Evolutionary conservation across 2,888 invertebrate genomes (phyloP), one percentile per base, ranked within the genome.

Genomic region (Synergus umbraculus): DNA sequence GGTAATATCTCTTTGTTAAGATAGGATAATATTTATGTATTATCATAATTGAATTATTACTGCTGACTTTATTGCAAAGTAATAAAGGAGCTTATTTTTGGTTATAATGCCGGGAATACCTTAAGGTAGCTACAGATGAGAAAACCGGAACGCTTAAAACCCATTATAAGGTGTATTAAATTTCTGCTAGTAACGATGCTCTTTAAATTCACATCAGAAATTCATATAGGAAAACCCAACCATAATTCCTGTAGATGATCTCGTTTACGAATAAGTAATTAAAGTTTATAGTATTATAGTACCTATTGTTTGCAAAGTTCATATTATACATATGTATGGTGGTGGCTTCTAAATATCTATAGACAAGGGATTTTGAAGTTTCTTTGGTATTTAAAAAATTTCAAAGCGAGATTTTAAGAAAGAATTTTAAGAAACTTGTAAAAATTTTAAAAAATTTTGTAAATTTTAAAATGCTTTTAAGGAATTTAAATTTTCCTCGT

Each of bases 131-230:
- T 44, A 7, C 5, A 67, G 22, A 22, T 67, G 67, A 44, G 67
- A 44, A 46, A 67, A 46, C 46, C 44, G 13, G 46, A 67, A 8
- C 22, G 46, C 18, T 22, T 15, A 22, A 49, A 46, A 69, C 43
- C 44, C 22, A 29, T 29, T 29, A 29, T 29, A 46, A 22, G 43
- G 67, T 29, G 22, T 29, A 69, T 69, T 69, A 46, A 46, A 64
- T 64, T 37, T 7, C 12, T 8, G 13, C 4, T 2, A 18, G 43
- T 49, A 69, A 69, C 29, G 22, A 22, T 29, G 22, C 44, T 22
- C 67, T 69, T 69, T 49, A 69, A 46, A 46, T 46, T 69, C 22
- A 69, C 22, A 69, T 49, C 46, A 49, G 67, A 44, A 46, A 29
- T 49, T 69, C 46, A 69, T 69, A 22, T 46, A 44, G 2, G 15